Conservation (phyloP, 2,888 invertebrate species). For the Fabriciana adippe region DNA sequence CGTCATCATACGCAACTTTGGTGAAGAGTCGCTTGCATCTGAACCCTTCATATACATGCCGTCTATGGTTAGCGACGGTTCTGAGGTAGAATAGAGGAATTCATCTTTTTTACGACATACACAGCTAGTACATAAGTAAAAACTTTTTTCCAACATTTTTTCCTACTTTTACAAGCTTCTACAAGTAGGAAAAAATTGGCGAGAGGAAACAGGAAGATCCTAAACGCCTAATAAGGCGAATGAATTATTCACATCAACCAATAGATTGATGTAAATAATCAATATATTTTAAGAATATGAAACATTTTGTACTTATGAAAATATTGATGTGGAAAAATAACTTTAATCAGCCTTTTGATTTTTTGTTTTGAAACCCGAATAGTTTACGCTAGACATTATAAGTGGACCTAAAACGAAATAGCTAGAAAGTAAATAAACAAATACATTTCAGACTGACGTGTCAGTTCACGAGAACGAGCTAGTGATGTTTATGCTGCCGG, state of each 20-base stretch:
- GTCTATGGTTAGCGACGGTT: constrained; percentile 75
- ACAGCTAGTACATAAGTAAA: neutral
- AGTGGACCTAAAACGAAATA: too few species aligned
- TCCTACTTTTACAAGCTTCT: too few species aligned
- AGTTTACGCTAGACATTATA: too few species aligned
- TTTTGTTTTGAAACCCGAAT: too few species aligned
- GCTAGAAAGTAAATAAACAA: too few species aligned
- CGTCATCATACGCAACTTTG: constrained; percentile 83
- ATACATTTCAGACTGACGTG: constrained; percentile 62
- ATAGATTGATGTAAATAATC: neutral
- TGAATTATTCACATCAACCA: too few species aligned
- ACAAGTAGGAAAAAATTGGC: too few species aligned
- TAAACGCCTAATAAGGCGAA: neutral
- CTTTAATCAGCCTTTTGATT: too few species aligned
- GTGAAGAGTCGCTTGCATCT: constrained; percentile 80
- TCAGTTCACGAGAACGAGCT: constrained; percentile 70
- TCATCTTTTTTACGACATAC: constrained; percentile 36
- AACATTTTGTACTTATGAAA: neutral
- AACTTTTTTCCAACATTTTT: too few species aligned
- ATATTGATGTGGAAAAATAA: too few species aligned
- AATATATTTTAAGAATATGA: neutral
- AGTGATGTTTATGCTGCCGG: constrained; percentile 84
- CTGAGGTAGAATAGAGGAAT: constrained; percentile 57
- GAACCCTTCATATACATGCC: constrained; percentile 80
- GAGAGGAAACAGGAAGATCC: too few species aligned